Evolutionary conservation across 2,797 vertebrate genomes (phyloP), one percentile per base, ranked within the genome.

Genomic region (Hyperoplus lanceolatus): DNA sequence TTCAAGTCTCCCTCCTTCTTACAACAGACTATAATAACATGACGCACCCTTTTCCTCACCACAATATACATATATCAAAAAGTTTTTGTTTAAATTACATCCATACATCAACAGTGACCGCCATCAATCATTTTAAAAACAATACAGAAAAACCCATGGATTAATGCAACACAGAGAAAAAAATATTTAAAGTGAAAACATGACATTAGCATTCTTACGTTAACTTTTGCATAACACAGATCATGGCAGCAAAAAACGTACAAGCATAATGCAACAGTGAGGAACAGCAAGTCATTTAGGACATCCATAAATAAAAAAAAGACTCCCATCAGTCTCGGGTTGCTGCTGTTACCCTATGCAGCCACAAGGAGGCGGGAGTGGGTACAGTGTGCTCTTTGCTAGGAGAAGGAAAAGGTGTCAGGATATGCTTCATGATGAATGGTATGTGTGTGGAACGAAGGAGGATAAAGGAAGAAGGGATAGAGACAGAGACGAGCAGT

Each of bases 1-100:
- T 92, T 89, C 85, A 93, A 91, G 92, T 90, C 82, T 91, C 82
- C 83, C 82, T 77, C 80, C 82, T 75, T 49, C 73, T 54, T 36
- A 79, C 46, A 46, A 77, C 61, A 73, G 60, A 66, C 73, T 51
- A 58, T 16, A 38, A 36, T 43, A 72, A 38, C 21, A 36, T 14
- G 63, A 63, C 70, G 41, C 49, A n/a, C 70, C 73, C 70, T n/a
- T 78, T 42, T 29, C 29, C 79, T 79, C 73, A 61, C 45, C 39
- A 90, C 69, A 76, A 89, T 73, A 88, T 66, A 76, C 71, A 73
- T 49, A 76, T 73, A 73, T 49, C 49, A 80, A 72, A 85, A 48
- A 13, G 21, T 16, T 29, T 29, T 29, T 10, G 5, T 82, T 83
- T 81, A 87, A 89, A 69, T 88, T 91, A 92, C 90, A 92, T 90